Evolutionary conservation across 2,888 invertebrate genomes (phyloP), one percentile per base, ranked within the genome.

Genomic region (Acleris literana): DNA sequence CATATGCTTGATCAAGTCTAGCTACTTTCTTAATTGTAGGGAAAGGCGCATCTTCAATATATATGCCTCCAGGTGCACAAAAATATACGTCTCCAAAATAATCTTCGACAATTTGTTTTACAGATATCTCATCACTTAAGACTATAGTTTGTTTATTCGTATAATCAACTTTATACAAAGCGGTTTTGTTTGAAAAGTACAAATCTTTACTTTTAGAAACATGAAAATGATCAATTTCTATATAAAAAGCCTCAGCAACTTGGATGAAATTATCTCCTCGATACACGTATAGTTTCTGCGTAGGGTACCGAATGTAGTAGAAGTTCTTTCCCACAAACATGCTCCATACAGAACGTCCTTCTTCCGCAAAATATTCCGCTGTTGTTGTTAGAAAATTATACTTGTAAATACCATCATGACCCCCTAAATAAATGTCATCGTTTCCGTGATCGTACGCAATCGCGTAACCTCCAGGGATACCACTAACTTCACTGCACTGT

Each of bases 381-480:
- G 74, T 54, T 70, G 81, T 84, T 0, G 83, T 84, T 1, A 86
- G 64, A 65, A 88, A 89, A 62, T 88, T 88, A 68, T 88, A 90
- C 72, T 86, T 88, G 71, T 88, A 91, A 5, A 91, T 87, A 0
- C 91, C 91, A n/a, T 89, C 82, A 53, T 91, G 88, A 0, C 90
- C 91, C 0, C 91, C 91, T 49, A 91, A 83, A 67, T 87, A 91
- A 2, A 91, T 78, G 39, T 89, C 88, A n/a, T 91, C 90, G 43
- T 90, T 88, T 0, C 84, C 84, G 0, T 75, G 68, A 58, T 91
- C 91, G 51, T 90, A 90, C 0, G 84, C 87, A 4, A 91, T 76
- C 0, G 91, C 90, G 48, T 88, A 90, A 0, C 91, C 91, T 0
- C 90, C 91, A 0, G 84, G 78, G 0, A 91, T 74, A 0, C 86